Conservation (phyloP, 2,113 vertebrate genomes). For the Narcine bancroftii region DNA sequence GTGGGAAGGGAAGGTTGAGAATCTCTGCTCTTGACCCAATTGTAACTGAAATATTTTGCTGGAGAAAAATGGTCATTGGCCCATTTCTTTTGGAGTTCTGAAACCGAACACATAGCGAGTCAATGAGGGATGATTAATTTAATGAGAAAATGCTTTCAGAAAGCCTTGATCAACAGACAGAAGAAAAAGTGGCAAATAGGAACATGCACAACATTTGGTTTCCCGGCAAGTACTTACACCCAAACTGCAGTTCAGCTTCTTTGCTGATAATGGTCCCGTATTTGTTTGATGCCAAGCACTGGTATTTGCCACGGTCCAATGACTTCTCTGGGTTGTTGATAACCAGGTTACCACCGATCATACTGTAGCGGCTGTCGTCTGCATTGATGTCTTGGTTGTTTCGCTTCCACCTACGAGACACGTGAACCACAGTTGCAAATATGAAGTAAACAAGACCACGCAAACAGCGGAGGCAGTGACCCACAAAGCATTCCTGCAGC, state of each 20-base stretch:
- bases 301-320: conserved; percentile 73
- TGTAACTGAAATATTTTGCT: too few species aligned
- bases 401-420: conserved; percentile 71
- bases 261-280: conserved; percentile 79
- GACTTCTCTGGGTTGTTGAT: conserved; percentile 75
- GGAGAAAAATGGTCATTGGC: too few species aligned
- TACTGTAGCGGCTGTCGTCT: conserved; percentile 65
- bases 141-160: neutral
- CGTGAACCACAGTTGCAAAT: neutral
- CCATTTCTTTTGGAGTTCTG: too few species aligned
- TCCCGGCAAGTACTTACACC: conserved; percentile 68
- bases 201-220: neutral
- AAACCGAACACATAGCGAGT: too few species aligned
- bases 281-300: conserved; percentile 75
- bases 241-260: conserved; percentile 78
- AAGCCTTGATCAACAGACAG: neutral
- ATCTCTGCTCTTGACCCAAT: too few species aligned
- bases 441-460: conserved; percentile 36
- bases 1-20: too few species aligned
- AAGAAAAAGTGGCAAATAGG: neutral
- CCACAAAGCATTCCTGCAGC: neutral
- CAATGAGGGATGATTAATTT: too few species aligned
- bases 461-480: neutral
- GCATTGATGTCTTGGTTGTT: conserved; percentile 69
- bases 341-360: conserved; percentile 79